These are phyloP conservation scores for Vespertilio murinus DNA, from an alignment of 2,797 vertebrate genomes.

Conservation along the genomic window DNA sequence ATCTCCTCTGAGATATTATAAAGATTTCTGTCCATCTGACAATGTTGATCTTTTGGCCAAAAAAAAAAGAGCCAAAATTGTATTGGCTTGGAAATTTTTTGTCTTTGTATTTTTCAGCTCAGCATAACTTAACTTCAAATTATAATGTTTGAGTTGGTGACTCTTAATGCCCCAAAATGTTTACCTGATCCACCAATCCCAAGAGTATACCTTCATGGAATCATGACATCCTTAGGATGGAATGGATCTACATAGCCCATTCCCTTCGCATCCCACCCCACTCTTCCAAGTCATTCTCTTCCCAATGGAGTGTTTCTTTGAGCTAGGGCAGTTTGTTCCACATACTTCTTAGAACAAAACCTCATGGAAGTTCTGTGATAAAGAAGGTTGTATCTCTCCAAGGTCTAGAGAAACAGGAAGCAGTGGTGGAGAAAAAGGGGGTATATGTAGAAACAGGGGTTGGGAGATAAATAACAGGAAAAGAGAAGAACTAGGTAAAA, in stretches of 20 bases:
- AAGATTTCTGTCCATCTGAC: slow-evolving; percentile 35
- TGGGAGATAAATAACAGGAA: neutral
- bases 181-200: neutral
- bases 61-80: slow-evolving; percentile 29
- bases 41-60: neutral
- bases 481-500: slow-evolving; percentile 36
- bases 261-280: neutral
- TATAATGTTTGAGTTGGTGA: slow-evolving; percentile 46
- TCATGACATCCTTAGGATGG: neutral
- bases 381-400: neutral
- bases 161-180: slow-evolving; percentile 12
- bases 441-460: neutral
- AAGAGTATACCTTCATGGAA: neutral
- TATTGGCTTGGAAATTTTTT: slow-evolving; percentile 31
- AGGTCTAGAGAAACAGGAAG: slow-evolving; percentile 46
- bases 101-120: slow-evolving; percentile 35
- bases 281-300: neutral
- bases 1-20: slow-evolving; percentile 16
- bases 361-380: slow-evolving; percentile 36
- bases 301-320: neutral
- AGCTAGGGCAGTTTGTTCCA: neutral
- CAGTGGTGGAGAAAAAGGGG: neutral
- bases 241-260: neutral
- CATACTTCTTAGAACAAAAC: neutral
- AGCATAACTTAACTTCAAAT: slow-evolving; percentile 46